Percentiles rank a stretch among this genome's conserved stretches.
Evolutionary conservation across 2,113 vertebrate genomes (phyloP).

Genomic region (Prinia subflava): DNA sequence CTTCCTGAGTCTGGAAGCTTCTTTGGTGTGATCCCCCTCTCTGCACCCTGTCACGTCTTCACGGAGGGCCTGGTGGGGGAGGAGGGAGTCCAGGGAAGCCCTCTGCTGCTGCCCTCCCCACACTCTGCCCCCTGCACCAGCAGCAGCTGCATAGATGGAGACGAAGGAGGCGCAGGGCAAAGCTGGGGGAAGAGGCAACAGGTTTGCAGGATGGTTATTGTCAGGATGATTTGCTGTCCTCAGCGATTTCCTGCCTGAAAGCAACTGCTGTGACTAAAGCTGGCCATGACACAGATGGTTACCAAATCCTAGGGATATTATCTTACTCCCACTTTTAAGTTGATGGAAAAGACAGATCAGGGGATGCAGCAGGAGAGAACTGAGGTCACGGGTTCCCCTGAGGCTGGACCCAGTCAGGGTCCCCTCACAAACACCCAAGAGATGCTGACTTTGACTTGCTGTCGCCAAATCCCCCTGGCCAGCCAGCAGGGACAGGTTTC

Average conservation of each 20-base stretch:
- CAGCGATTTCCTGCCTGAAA: constrained; percentile 14
- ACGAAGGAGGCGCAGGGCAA: rapidly evolving
- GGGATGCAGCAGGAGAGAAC: not conserved
- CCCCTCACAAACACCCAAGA: not conserved
- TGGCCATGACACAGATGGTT: not conserved
- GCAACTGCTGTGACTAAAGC: constrained; percentile 10
- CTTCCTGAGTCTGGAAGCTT: not conserved
- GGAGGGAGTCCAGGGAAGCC: not conserved
- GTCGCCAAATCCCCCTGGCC: not conserved
- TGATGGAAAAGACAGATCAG: not conserved
- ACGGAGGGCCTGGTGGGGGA: rapidly evolving
- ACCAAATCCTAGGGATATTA: not conserved
- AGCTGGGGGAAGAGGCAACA: not conserved
- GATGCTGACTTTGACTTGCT: not conserved
- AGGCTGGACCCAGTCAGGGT: not conserved
- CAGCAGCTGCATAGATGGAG: not conserved
- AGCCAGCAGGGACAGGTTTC: not conserved
- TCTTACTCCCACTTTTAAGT: not conserved
- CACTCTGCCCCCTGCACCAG: not conserved
- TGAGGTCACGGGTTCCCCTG: not conserved
- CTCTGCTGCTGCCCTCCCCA: not conserved
- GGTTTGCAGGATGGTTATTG: not conserved
- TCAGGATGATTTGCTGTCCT: constrained; percentile 25
- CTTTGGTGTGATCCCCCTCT: not conserved
- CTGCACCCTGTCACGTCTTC: not conserved